Conservation (phyloP, 2,113 vertebrate species). For the Bufo gargarizans region DNA sequence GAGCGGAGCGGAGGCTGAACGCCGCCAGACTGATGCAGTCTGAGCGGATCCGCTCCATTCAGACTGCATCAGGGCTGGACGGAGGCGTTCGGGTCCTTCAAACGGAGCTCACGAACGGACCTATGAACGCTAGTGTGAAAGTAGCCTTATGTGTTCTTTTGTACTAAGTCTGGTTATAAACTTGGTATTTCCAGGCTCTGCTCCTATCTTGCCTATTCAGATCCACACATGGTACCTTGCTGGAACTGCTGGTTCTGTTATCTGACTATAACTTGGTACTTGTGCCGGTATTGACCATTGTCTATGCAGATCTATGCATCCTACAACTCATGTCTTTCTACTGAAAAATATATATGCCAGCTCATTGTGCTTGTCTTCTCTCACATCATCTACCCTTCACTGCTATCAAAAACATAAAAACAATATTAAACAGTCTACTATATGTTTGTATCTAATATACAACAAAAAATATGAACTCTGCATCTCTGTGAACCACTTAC, state of each 20-base stretch:
- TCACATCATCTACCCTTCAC: neutral
- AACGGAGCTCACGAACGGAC: no score
- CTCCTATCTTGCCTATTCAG: neutral
- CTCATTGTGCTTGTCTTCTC: neutral
- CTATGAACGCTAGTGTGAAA: no score
- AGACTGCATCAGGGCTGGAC: no score
- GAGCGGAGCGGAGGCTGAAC: no score
- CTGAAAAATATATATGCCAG: neutral
- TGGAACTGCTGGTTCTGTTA: neutral
- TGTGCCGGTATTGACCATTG: neutral
- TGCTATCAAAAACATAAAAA: neutral
- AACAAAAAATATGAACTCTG: neutral
- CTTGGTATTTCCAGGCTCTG: neutral
- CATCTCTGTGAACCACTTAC: constrained; percentile 69
- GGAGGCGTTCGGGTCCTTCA: no score
- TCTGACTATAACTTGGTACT: neutral
- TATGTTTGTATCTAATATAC: neutral
- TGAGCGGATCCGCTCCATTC: no score
- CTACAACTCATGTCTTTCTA: neutral
- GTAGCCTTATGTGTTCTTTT: neutral
- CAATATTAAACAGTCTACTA: neutral
- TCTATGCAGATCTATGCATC: neutral
- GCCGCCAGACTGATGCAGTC: no score
- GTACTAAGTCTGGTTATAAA: neutral
- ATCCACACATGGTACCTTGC: neutral